Percentiles rank a stretch among this genome's conserved stretches.
Evolutionary conservation across 1,140 invertebrate species (phyloP).

Genomic region (Zaprionus gabonicus): DNA sequence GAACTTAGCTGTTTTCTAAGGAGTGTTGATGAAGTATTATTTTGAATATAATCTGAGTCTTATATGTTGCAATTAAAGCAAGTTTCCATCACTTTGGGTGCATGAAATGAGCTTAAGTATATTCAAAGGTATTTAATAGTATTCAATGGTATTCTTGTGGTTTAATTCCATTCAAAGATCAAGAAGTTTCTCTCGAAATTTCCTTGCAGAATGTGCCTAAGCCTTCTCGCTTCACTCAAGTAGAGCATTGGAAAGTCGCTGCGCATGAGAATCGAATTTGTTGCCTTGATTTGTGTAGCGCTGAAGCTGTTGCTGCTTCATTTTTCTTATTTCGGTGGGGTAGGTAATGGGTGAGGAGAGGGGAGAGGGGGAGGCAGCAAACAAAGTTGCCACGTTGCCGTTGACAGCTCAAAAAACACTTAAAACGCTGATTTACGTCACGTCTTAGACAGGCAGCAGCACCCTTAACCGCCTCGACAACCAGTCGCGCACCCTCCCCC

Average conservation of each 20-base stretch:
- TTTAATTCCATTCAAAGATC: too few species aligned
- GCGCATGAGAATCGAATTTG: conserved; percentile 11
- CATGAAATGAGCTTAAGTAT: too few species aligned
- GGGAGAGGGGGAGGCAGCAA: conserved; percentile 15
- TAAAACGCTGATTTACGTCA: conserved; percentile 79
- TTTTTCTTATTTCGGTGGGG: conserved; percentile 35
- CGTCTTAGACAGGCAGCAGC: conserved; percentile 63
- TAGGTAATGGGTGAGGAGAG: background rate
- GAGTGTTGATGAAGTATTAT: background rate
- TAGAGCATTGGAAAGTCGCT: conserved; percentile 21
- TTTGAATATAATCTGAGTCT: too few species aligned
- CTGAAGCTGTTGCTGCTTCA: conserved; percentile 51
- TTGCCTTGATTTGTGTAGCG: conserved; percentile 41
- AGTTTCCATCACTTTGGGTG: too few species aligned
- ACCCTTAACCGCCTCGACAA: conserved; percentile 3
- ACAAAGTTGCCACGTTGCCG: conserved; percentile 71
- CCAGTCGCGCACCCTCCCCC: background rate
- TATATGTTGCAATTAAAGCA: too few species aligned
- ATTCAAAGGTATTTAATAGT: too few species aligned
- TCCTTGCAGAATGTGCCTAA: background rate
- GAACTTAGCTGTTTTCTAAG: background rate
- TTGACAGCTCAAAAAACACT: conserved; percentile 75
- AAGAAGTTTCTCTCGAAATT: background rate
- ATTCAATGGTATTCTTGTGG: too few species aligned
- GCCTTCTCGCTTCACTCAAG: background rate